phyloP scores from a whole-genome alignment of 2,113 vertebrate species.

The Pachypanchax playfairii region DNA sequence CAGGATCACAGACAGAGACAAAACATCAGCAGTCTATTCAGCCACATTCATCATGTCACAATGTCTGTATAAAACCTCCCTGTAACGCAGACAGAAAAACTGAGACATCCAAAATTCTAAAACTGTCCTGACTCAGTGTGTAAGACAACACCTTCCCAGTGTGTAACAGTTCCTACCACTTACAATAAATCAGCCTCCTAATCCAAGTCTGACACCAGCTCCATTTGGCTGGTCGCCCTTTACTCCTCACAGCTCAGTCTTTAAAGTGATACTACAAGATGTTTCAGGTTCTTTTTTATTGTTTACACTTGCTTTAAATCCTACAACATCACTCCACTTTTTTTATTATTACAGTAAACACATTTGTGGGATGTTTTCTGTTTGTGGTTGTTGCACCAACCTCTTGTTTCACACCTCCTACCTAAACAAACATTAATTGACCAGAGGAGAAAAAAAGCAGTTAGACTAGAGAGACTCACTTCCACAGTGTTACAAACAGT shows the following conservation, averaged over 20 bases:
- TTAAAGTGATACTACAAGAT: too few species aligned
- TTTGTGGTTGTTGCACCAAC: background rate
- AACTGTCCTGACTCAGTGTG: background rate
- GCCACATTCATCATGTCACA: too few species aligned
- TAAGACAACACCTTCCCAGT: conserved; percentile 14
- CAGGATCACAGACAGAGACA: too few species aligned
- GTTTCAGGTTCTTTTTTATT: too few species aligned
- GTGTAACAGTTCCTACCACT: background rate
- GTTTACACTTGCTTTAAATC: too few species aligned
- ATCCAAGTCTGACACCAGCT: conserved; percentile 14
- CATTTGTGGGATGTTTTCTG: background rate
- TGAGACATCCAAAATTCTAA: conserved; percentile 12
- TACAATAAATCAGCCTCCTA: conserved; percentile 23
- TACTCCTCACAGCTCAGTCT: background rate
- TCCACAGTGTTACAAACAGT: background rate
- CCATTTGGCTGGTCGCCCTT: conserved; percentile 6
- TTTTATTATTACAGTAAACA: too few species aligned
- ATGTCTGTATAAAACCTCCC: too few species aligned
- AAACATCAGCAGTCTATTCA: too few species aligned
- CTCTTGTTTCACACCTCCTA: background rate
- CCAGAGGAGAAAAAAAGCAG: background rate
- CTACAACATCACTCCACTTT: too few species aligned
- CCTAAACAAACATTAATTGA: background rate
- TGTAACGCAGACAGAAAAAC: conserved; percentile 3
- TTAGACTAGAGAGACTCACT: background rate